These are phyloP conservation scores for Thryonomys swinderianus DNA, from an alignment of 2,113 vertebrate genomes.

Conservation along the genomic window DNA sequence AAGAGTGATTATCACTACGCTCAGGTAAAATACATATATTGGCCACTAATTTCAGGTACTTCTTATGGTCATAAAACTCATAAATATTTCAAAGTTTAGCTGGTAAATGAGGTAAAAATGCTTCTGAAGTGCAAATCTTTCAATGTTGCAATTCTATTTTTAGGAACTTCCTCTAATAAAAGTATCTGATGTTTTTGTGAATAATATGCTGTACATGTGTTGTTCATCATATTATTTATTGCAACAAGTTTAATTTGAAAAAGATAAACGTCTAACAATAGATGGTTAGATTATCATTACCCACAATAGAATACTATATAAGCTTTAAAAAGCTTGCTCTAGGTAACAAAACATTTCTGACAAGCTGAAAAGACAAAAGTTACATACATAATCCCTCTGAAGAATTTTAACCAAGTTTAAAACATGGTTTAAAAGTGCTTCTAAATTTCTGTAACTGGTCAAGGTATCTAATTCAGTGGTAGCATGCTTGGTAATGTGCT, in stretches of 20 bases:
- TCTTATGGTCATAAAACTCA: neutral
- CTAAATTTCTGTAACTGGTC: neutral
- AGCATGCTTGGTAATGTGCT: neutral
- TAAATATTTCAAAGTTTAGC: neutral
- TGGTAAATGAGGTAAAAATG: neutral
- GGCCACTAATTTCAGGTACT: neutral
- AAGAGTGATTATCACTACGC: neutral
- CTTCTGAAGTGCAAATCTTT: neutral
- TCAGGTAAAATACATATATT: conserved; percentile 17
- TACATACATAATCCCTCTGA: neutral
- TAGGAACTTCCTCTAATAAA: conserved; percentile 21
- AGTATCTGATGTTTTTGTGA: neutral
- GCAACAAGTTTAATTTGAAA: neutral
- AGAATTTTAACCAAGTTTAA: neutral
- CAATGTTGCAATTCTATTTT: neutral
- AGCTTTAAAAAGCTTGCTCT: neutral
- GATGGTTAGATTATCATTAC: neutral
- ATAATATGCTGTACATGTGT: neutral
- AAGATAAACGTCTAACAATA: neutral
- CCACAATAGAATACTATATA: neutral
- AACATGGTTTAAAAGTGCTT: neutral
- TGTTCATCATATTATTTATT: neutral
- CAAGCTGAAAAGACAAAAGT: neutral
- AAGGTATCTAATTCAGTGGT: neutral
- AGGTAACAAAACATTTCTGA: conserved; percentile 1